Conservation (phyloP, 2,113 vertebrate species). For the Anolis sagrei region DNA sequence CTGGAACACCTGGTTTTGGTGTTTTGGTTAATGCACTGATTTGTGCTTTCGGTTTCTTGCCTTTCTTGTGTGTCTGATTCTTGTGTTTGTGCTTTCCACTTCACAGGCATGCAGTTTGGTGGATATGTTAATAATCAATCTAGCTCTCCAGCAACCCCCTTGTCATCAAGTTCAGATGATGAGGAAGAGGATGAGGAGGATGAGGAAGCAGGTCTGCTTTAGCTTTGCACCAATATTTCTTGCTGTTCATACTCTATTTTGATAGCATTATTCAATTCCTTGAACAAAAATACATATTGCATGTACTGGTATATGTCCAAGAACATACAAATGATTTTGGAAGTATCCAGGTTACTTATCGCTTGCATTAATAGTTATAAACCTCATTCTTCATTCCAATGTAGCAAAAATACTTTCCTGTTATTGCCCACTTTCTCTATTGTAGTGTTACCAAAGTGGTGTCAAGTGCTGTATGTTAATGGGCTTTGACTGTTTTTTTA, state of each 20-base stretch:
- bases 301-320: neutral
- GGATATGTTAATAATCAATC: conserved; percentile 94
- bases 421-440: neutral
- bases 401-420: neutral
- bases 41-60: conserved; percentile 72
- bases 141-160: conserved; percentile 91
- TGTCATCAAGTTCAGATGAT: conserved; percentile 97
- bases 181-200: conserved; percentile 92
- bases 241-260: conserved; percentile 65
- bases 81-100: conserved; percentile 87
- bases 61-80: conserved; percentile 77
- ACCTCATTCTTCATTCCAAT: neutral
- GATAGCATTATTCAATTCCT: conserved; percentile 22
- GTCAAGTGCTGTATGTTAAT: neutral
- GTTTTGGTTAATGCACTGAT: conserved; percentile 74
- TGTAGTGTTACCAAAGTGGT: neutral
- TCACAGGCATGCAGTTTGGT: conserved; percentile 95
- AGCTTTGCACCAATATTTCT: conserved; percentile 84
- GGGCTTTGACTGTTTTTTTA: neutral
- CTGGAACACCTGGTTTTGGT: conserved; percentile 65
- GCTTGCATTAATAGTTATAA: neutral
- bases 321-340: neutral
- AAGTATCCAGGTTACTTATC: neutral
- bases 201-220: conserved; percentile 99
- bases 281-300: neutral